These are phyloP conservation scores for Muschampia plurimacula DNA, from an alignment of 2,888 invertebrate genomes.

Conservation along the genomic window DNA sequence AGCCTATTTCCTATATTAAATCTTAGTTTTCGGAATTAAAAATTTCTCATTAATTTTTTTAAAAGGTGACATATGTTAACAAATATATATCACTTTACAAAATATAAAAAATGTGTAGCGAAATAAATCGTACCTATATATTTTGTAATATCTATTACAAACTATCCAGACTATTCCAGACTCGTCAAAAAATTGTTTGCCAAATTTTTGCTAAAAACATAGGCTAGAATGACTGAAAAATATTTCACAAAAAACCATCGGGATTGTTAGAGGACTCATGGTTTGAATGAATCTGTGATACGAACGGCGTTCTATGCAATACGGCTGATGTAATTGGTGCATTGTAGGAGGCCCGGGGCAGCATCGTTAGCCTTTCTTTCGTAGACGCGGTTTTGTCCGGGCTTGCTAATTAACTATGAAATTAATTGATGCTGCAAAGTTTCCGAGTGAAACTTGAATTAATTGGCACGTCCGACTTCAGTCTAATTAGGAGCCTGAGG, in stretches of 20 bases:
- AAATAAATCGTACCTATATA: not conserved
- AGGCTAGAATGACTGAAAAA: constrained; percentile 9
- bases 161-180: not conserved
- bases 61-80: not conserved
- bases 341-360: constrained; percentile 74
- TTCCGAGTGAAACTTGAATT: constrained; percentile 86
- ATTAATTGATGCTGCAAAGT: constrained; percentile 86
- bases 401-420: constrained; percentile 85
- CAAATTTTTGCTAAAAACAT: constrained; percentile 17
- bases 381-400: constrained; percentile 79
- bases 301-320: constrained; percentile 62
- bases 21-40: not conserved
- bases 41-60: not conserved
- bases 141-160: not conserved
- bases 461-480: constrained; percentile 85
- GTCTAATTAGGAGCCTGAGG: constrained; percentile 85
- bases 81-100: too few species aligned
- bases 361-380: constrained; percentile 83
- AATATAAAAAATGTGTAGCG: too few species aligned
- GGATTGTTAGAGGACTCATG: constrained; percentile 50
- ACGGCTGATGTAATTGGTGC: constrained; percentile 80
- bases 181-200: constrained; percentile 10
- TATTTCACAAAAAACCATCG: constrained; percentile 27
- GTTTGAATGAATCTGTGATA: constrained; percentile 62
- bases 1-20: too few species aligned